These are phyloP conservation scores for Notothenia rossii DNA, from an alignment of 2,113 vertebrate species.

Conservation along the genomic window DNA sequence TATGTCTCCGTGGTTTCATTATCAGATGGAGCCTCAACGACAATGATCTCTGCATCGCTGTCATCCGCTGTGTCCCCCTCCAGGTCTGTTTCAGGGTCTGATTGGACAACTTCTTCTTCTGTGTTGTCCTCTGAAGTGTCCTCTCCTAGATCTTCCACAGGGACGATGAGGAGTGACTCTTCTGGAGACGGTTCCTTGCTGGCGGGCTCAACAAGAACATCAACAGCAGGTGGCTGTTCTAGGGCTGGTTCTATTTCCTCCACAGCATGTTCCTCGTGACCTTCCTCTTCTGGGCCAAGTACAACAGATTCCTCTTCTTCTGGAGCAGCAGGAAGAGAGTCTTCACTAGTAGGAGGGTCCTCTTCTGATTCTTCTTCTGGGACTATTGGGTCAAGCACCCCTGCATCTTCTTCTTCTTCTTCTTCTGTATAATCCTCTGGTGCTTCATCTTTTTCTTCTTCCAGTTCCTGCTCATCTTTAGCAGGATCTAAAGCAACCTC, in stretches of 20 bases:
- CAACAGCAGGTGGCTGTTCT: slow-evolving; percentile 11
- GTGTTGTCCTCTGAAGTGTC: neutral
- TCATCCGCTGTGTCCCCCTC: slow-evolving; percentile 1
- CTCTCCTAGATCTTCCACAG: neutral
- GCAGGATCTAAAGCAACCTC: neutral
- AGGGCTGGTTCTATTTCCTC: neutral
- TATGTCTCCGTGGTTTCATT: neutral
- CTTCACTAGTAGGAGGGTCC: neutral
- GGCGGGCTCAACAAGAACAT: neutral
- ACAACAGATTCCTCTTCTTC: slow-evolving; percentile 14
- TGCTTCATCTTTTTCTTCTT: neutral
- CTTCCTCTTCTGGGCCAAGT: neutral
- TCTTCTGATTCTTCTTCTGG: neutral
- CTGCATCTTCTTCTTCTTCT: neutral
- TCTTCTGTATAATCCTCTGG: neutral
- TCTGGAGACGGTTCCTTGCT: slow-evolving; percentile 8
- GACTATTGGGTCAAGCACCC: neutral
- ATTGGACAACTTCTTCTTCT: slow-evolving; percentile 23
- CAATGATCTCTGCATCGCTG: slow-evolving; percentile 1
- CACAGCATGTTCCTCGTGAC: neutral
- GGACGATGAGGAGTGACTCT: neutral
- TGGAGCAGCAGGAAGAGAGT: neutral
- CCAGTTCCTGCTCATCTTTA: neutral
- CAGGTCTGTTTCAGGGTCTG: slow-evolving; percentile 2
- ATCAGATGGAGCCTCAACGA: slow-evolving; percentile 7